Conservation (phyloP, 2,888 invertebrate species). For the Ochropleura leucogaster region DNA sequence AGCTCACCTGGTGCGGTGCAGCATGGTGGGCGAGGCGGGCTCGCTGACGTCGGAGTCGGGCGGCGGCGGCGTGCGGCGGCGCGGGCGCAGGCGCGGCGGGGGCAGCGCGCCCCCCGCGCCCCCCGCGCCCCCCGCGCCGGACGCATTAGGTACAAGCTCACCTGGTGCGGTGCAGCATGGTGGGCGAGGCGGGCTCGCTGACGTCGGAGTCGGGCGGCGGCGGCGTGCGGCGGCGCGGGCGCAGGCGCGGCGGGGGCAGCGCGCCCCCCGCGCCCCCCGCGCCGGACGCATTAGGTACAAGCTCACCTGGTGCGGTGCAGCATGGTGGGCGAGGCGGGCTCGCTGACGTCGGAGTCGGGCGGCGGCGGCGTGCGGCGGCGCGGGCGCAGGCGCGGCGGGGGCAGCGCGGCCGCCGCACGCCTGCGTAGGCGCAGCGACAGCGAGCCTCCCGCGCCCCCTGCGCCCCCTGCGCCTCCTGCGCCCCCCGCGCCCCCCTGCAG, state of each 20-base stretch:
- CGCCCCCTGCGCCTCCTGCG: too few species aligned
- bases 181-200: conserved; percentile 86
- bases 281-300: too few species aligned
- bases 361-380: conserved; percentile 70
- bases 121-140: too few species aligned
- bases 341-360: conserved; percentile 13
- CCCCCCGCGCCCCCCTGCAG: too few species aligned
- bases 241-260: conserved; percentile 37
- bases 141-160: background rate
- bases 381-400: conserved; percentile 71
- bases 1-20: conserved; percentile 74
- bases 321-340: conserved; percentile 63
- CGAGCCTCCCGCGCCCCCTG: too few species aligned
- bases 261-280: too few species aligned
- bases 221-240: conserved; percentile 43
- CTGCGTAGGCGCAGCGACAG: too few species aligned
- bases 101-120: too few species aligned
- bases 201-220: conserved; percentile 72
- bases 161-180: conserved; percentile 77
- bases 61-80: conserved; percentile 9
- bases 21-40: conserved; percentile 83
- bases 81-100: conserved; percentile 44
- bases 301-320: conserved; percentile 56
- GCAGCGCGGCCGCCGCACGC: conserved; percentile 6
- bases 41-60: conserved; percentile 41